phyloP scores from a whole-genome alignment of 1,140 invertebrate genomes.

The Brachionus paranguensis region DNA sequence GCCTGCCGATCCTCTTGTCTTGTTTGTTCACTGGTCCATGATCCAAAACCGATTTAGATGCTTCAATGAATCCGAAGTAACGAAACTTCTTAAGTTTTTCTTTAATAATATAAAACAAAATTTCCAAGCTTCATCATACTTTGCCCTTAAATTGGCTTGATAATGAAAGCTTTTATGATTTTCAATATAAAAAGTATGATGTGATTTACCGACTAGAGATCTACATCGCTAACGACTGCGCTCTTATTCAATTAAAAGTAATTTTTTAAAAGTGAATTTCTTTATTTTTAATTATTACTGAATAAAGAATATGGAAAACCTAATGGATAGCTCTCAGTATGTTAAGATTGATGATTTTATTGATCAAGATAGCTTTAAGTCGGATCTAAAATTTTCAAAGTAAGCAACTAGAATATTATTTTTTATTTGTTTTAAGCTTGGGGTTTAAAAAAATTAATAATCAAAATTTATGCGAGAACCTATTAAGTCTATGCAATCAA shows the following conservation, averaged over 20 bases:
- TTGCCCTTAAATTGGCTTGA: background rate
- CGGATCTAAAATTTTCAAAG: background rate
- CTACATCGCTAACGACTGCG: background rate
- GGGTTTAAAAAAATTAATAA: no score
- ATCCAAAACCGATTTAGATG: constrained; percentile 13
- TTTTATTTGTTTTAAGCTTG: background rate
- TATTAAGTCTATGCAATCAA: no score
- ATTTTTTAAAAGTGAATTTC: background rate
- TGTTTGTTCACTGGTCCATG: constrained; percentile 19
- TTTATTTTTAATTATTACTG: background rate
- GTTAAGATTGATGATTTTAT: constrained; percentile 10
- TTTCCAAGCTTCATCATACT: background rate
- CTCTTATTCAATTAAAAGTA: constrained; percentile 19
- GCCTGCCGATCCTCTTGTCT: background rate
- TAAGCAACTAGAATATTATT: background rate
- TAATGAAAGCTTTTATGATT: background rate
- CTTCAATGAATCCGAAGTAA: background rate
- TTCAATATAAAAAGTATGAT: constrained; percentile 17
- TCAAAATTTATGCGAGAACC: no score
- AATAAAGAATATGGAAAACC: background rate
- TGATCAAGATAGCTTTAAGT: background rate
- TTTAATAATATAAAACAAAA: background rate
- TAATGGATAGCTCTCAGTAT: constrained; percentile 1
- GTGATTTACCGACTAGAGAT: background rate
- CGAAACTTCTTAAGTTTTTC: background rate